Evolutionary conservation across 1,140 invertebrate genomes (phyloP), one percentile per base, ranked within the genome.

Genomic region (Drosophila micromelanica): DNA sequence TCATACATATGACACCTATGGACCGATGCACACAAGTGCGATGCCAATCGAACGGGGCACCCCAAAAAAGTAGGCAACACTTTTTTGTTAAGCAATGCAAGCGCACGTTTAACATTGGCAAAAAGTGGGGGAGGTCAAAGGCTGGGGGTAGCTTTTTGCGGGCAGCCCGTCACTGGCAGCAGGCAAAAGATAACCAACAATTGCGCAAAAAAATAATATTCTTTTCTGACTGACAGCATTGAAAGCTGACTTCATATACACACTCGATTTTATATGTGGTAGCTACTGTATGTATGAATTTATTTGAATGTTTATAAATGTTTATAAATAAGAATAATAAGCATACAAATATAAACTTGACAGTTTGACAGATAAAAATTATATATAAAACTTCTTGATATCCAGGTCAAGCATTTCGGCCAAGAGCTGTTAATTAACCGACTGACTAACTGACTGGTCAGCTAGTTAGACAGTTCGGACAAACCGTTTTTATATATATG

Each of bases 1-100:
- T 73, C 79, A 89, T 89, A 80, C 79, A 87, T 89, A 89, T 89
- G 79, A 89, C 84, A 89, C 84, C 85, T 84, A 84, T 82, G 85
- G 84, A 77, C 79, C 73, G 73, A 23, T 89, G 79, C 69, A 89
- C 81, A 60, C 54, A 65, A 59, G 48, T 43, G 52, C 51, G 15
- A 9, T n/a, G 46, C 20, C 38, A 46, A 9, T 9, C 27, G 32
- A n/a, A 7, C 37, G 32, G 32, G 32, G 32, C n/a, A 3, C 15
- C 56, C 71, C 65, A 69, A 73, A 73, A 73, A 69, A 70, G 65
- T 62, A 57, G 64, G 57, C 71, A 62, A 56, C 71, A 69, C 30
- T 54, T 73, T 75, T 73, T 68, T n/a, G n/a, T 51, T 72, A 59
- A 72, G 62, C 69, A 72, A 65, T 30, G 52, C 45, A 51, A 43